Conservation (phyloP, 2,888 invertebrate genomes). For the Clanis bilineata region DNA sequence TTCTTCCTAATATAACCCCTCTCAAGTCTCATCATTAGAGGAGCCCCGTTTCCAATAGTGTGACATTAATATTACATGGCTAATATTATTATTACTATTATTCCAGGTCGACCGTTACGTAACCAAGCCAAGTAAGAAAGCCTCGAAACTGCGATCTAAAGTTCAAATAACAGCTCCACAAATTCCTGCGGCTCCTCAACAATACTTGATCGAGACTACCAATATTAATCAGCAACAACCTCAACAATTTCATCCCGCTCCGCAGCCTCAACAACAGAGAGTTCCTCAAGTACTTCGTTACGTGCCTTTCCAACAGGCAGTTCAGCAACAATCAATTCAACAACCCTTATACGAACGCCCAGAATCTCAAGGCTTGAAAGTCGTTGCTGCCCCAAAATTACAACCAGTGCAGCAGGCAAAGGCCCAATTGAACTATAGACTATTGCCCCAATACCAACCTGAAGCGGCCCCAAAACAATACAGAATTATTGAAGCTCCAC, state of each 20-base stretch:
- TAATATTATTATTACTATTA: background rate
- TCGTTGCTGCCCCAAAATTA: constrained; percentile 73
- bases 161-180: constrained; percentile 52
- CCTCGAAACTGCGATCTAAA: constrained; percentile 66
- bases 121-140: constrained; percentile 68
- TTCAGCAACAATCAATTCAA: constrained; percentile 44
- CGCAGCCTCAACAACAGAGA: constrained; percentile 39
- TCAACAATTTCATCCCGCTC: constrained; percentile 30
- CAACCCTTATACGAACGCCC: constrained; percentile 63
- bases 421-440: constrained; percentile 53
- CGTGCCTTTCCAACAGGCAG: constrained; percentile 47
- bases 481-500: constrained; percentile 61
- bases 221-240: constrained; percentile 65
- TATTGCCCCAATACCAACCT: constrained; percentile 63
- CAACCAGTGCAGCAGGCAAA: constrained; percentile 48
- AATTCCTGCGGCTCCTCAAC: constrained; percentile 66
- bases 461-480: constrained; percentile 70
- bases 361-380: constrained; percentile 70
- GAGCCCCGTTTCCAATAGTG: too few relatives aligned
- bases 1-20: too few relatives aligned
- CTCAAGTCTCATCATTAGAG: too few relatives aligned
- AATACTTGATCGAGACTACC: constrained; percentile 77
- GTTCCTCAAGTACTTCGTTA: constrained; percentile 59
- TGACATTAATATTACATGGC: too few relatives aligned
- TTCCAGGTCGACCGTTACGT: constrained; percentile 70